Base-by-base conservation (phyloP, 2,888 invertebrate species). In the Auanema freiburgensis region DNA sequence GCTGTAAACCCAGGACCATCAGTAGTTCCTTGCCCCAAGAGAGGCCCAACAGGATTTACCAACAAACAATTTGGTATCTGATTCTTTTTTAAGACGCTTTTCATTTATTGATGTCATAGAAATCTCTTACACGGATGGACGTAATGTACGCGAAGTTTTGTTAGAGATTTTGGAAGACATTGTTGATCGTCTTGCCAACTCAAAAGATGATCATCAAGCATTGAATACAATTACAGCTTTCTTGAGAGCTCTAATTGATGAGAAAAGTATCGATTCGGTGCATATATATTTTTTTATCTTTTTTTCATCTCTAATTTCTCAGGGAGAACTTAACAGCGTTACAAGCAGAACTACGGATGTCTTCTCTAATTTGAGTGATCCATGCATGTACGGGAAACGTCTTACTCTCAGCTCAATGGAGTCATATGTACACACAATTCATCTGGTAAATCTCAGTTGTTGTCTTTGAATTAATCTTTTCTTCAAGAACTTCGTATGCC, bases 171-270 rank as follows among this genome's bases (percentile, higher is more conserved):
- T 52, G 42, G 58, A 58, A 16, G 23, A 23, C 6, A 16, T 63
- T 14, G 21, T 63, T 5, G 53, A 51, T 5, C 33, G 40, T 2
- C 43, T 63, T 50, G 44, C 25, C 8, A 33, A 18, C 14, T 23
- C 56, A 1, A 57, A 58, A 12, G 63, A 63, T 16, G 63, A 63
- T 25, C 44, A 16, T 41, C 58, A 58, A 10, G 53, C 63, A 2
- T 24, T 63, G 33, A 49, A 18, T 8, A 21, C 40, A 11, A 57
- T 62, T 24, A 24, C 49, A 1, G 44, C 24, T 24, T 33, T 62
- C n/a, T n/a, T 62, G 40, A 62, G 57, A 42, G 44, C 57, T 23
- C 16, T 62, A 12, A 57, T 62, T 18, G 62, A 62, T 42, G 57
- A 56, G 21, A 56, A 57, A 25, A 52, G 51, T 8, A 62, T 62